Conservation (phyloP, 2,113 vertebrate genomes). For the Mellivora capensis region DNA sequence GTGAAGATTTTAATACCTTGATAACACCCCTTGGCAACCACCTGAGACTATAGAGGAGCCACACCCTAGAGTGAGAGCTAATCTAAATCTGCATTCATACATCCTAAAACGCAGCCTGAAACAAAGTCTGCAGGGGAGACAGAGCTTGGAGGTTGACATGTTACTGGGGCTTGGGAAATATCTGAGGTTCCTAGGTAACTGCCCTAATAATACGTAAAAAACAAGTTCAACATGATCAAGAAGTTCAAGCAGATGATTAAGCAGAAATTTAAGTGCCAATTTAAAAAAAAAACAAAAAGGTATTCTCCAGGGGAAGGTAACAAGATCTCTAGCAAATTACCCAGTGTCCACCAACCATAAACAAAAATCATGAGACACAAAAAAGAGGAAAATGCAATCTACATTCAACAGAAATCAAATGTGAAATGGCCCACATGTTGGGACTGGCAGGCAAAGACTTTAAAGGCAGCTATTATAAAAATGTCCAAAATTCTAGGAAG, state of each 20-base stretch:
- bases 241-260: not conserved
- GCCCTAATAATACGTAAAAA: not conserved
- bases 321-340: not conserved
- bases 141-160: not conserved
- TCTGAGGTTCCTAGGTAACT: not conserved
- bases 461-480: constrained; percentile 17
- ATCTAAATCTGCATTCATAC: not conserved
- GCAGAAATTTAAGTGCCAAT: not conserved
- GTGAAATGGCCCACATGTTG: not conserved
- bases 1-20: not conserved
- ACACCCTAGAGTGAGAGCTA: not conserved
- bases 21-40: not conserved
- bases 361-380: constrained; percentile 2
- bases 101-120: not conserved
- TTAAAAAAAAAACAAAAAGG: not conserved
- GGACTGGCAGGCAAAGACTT: not conserved
- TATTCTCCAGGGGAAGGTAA: not conserved
- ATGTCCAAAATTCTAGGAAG: not conserved
- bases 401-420: constrained; percentile 16
- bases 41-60: not conserved
- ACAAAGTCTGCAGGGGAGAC: not conserved
- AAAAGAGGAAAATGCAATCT: not conserved
- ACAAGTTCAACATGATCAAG: not conserved
- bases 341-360: not conserved
- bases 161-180: not conserved